Base-by-base conservation (phyloP, 2,113 vertebrate species). In the Microcebus griseorufus region DNA sequence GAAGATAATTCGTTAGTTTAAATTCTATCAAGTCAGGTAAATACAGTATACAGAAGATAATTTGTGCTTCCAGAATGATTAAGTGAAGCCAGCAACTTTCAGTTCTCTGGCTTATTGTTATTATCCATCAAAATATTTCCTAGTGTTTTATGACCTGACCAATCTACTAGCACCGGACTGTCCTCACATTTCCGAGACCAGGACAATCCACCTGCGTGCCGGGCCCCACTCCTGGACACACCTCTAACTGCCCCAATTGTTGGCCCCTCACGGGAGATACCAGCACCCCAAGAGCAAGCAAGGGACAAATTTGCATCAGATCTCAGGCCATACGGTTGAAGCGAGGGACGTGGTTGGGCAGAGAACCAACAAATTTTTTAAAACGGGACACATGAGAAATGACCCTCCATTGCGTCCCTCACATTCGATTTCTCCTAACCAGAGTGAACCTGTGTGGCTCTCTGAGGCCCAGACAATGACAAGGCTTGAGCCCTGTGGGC, bases 201-300 rank as follows among this genome's bases (percentile, higher is more conserved):
- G 11, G 10, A 58, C 58, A 32, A 23, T 10, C 5, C 5, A 3
- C 6, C 76, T 80, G 29, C 5, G 4, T 23, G 13, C 42, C 2
- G 14, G 17, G 64, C 32, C 20, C 17, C 22, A 14, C 34, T 81
- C 45, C 14, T 14, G 60, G 53, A 60, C 51, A 37, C 16, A 17
- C 78, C 88, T 32, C 51, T 2, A 8, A 80, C 1, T 3, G n/a
- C 60, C 69, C 34, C 73, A 2, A 11, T 25, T 6, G n/a, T 9
- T 4, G 39, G 55, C 18, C 27, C 3, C 5, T 58, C 7, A 0
- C 10, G 18, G 58, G 45, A 39, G 7, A 7, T 4, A n/a, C 0
- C 2, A 6, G 16, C 12, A 42, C 27, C 53, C 85, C 32, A 12
- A 22, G 88, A 69, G 34, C 12, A 34, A 27, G 20, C 7, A 0